Percentiles rank a stretch among this genome's conserved stretches.
Evolutionary conservation across 2,113 vertebrate species (phyloP).

Genomic region (Etia nguti): DNA sequence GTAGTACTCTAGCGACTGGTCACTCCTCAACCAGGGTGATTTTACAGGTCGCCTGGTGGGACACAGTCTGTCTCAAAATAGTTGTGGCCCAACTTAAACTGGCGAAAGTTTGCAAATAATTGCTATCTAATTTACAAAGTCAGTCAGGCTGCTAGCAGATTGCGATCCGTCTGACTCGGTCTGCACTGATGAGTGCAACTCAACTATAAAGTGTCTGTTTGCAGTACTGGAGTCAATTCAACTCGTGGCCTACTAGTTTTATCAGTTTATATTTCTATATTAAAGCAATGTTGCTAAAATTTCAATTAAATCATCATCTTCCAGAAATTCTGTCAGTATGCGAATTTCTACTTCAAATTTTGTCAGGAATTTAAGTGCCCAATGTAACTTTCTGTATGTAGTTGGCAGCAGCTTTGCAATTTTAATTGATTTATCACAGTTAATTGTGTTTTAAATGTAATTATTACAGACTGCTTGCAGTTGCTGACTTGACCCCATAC

Average conservation of each 20-base stretch:
- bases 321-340: not conserved
- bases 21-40: not conserved
- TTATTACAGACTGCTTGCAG: not conserved
- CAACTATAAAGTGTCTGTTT: not conserved
- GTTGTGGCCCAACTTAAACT: not conserved
- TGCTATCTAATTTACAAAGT: not conserved
- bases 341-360: not conserved
- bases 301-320: not conserved
- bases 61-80: not conserved
- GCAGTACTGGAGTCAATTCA: not conserved
- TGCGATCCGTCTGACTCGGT: not conserved
- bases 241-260: not conserved
- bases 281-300: too few relatives aligned
- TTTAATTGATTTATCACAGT: too few relatives aligned
- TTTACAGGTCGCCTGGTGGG: not conserved
- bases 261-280: not conserved
- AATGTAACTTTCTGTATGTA: not conserved
- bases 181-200: not conserved
- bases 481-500: not conserved
- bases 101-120: not conserved
- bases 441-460: not conserved
- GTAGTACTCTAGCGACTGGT: not conserved
- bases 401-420: too few relatives aligned
- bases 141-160: not conserved
- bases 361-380: not conserved